Evolutionary conservation across 2,113 vertebrate species (phyloP), one percentile per base, ranked within the genome.

Genomic region (Felis chaus): DNA sequence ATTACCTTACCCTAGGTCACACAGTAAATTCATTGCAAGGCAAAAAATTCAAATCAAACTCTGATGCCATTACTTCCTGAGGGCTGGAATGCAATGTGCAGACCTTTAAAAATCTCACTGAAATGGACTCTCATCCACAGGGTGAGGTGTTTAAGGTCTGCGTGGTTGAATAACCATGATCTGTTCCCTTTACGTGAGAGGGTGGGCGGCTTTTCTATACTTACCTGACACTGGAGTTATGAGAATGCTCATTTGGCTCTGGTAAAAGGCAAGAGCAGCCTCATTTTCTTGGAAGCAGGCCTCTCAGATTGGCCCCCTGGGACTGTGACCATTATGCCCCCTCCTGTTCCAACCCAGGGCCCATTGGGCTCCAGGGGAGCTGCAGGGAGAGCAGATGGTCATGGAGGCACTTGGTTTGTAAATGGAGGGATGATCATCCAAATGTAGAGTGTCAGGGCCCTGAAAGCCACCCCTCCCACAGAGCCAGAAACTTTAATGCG

Each of bases 211-310:
- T 50, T 78, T 81, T 79, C 89, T 83, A 63, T 63, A 65, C 82
- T 83, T 63, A 27, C 1, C 3, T 16, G 65, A 73, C 21, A 21
- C 53, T 11, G 3, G 63, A 85, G 73, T 80, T 89, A 48, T 18
- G 13, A 97, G 80, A 87, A 89, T 55, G 66, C 7, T 74, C 68
- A 93, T 89, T 57, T 76, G 39, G 41, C 83, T 80, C 41, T 68
- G n/a, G 63, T 69, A 48, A 97, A 95, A 93, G 55, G 69, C 48
- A 61, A 89, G 73, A 94, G 23, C 4, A 45, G 63, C 53, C 25
- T 97, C 82, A 16, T 95, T 97, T 95, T 97, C 94, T 81, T 27
- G 18, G 74, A 92, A 97, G 79, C 33, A 92, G 89, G 18, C 33
- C 83, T 87, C 41, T 74, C 41, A 14, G 50, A 63, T 23, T 61